These are phyloP conservation scores for Menidia beryllina DNA, from an alignment of 2,113 vertebrate genomes.

Conservation along the genomic window DNA sequence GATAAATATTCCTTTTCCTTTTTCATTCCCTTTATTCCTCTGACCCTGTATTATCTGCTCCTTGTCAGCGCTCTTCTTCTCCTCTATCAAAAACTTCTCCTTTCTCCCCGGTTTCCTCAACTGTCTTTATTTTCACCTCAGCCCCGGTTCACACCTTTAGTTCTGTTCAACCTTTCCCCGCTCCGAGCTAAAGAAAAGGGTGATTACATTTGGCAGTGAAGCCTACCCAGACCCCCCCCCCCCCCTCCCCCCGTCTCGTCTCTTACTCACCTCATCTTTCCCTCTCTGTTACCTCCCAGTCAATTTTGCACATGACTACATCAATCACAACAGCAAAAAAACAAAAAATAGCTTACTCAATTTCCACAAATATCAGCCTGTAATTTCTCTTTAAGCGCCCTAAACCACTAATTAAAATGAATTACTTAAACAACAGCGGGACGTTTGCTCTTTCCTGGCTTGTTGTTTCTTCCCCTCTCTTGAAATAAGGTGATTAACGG, in stretches of 20 bases:
- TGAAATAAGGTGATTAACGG: slow-evolving; percentile 70
- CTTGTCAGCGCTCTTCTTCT: background rate
- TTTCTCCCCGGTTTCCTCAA: slow-evolving; percentile 6
- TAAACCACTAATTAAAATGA: slow-evolving; percentile 45
- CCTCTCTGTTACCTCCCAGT: slow-evolving; percentile 34
- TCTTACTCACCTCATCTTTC: slow-evolving; percentile 10
- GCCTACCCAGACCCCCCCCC: slow-evolving; percentile 33
- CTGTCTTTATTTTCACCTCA: slow-evolving; percentile 6
- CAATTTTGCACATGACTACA: slow-evolving; percentile 53
- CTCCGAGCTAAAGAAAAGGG: slow-evolving; percentile 33
- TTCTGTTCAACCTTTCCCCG: slow-evolving; percentile 29
- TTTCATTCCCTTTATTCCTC: background rate
- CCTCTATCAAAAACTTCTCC: background rate
- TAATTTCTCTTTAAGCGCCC: slow-evolving; percentile 46
- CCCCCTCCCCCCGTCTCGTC: background rate
- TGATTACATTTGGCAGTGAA: slow-evolving; percentile 37
- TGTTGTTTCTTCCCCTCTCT: slow-evolving; percentile 38
- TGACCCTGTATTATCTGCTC: background rate
- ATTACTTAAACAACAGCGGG: slow-evolving; percentile 40
- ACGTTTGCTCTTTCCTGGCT: slow-evolving; percentile 37
- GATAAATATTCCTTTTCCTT: no score
- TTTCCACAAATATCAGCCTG: slow-evolving; percentile 45
- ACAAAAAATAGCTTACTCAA: slow-evolving; percentile 48
- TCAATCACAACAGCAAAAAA: slow-evolving; percentile 57
- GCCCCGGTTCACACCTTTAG: slow-evolving; percentile 16